Evolutionary conservation across 2,888 invertebrate genomes (phyloP), one percentile per base, ranked within the genome.

Genomic region (Myopa tessellatipennis): DNA sequence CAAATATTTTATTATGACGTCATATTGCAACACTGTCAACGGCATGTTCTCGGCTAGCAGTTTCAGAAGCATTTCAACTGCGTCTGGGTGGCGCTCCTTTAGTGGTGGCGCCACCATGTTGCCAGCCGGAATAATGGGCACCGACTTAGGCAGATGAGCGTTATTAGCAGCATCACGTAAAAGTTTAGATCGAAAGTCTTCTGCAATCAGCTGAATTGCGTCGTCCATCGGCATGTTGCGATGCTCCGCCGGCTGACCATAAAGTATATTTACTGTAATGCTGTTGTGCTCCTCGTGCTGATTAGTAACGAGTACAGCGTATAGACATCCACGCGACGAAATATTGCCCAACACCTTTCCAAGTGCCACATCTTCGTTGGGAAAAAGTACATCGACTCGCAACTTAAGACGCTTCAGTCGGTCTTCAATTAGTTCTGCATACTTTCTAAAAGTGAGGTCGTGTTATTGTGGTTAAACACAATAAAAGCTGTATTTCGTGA

Each of bases 181-280:
- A 88, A 91, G 90, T 85, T 93, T 93, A 38, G 91, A 90, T 40
- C 91, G 91, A 85, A 93, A 94, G 84, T 96, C 95, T 1, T 94
- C 92, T 10, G 93, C 92, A 50, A 98, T 91, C 80, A 98, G 90
- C 81, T 92, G 92, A 78, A 98, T 90, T 0, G 98, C 96, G 89
- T 98, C 97, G 77, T 98, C 97, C 60, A 97, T 87, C 0, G 97
- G 97, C 96, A 98, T 98, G 90, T 98, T 98, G 83, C 98, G 93
- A 89, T 98, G 98, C 87, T 98, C 98, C 94, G 91, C 81, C 0
- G 97, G 96, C 81, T 96, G 90, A 34, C 97, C 98, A 89, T 97
- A 96, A 26, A 98, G 90, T 82, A 98, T 95, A 82, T 97, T 97
- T 16, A 98, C 91, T 0, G 97, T 98, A 70, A 98, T 90, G 80